Evolutionary conservation across 2,797 vertebrate species (phyloP), one percentile per base, ranked within the genome.

Genomic region (Gobio occitaniae): DNA sequence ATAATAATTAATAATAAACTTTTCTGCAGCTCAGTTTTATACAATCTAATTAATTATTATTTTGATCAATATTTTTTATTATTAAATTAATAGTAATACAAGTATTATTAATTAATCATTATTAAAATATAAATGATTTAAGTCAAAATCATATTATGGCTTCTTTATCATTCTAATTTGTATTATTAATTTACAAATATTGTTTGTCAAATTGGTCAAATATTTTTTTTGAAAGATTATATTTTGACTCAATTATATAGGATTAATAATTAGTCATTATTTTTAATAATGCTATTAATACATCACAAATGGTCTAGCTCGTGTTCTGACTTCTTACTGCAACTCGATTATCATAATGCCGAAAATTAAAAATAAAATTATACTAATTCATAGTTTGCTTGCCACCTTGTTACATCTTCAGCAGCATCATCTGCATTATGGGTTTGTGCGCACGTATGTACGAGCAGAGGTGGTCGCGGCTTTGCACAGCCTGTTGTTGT

Each of bases 401-500:
- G 8, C 19, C 80, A 80, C 65, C 50, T 78, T 76, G 48, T 71
- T 82, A 74, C 16, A 52, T 63, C 44, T 36, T 63, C 25, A 54
- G 63, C 19, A 78, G 15, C 52, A 38, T 32, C 13, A 12, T 65
- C n/a, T 74, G 50, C 50, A 74, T 77, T 77, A 63, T 76, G 48
- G 56, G 80, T 69, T 76, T 12, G 32, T 29, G 59, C 70, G 29
- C 15, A 17, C 38, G 72, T 56, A 61, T 52, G 69, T 38, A 21
- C 54, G 11, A 77, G 17, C 11, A 65, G 29, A 80, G 61, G 44
- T 32, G 80, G 16, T 52, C 52, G 71, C 66, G 32, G 84, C 32
- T 71, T 83, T 70, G 88, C 88, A 59, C 96, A 95, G 93, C 95
- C 96, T 95, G 92, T 93, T 95, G 94, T 96, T 96, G 95, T 96